These are phyloP conservation scores for Melanotaenia nigrans DNA, from an alignment of 2,797 vertebrate genomes.

Conservation along the genomic window DNA sequence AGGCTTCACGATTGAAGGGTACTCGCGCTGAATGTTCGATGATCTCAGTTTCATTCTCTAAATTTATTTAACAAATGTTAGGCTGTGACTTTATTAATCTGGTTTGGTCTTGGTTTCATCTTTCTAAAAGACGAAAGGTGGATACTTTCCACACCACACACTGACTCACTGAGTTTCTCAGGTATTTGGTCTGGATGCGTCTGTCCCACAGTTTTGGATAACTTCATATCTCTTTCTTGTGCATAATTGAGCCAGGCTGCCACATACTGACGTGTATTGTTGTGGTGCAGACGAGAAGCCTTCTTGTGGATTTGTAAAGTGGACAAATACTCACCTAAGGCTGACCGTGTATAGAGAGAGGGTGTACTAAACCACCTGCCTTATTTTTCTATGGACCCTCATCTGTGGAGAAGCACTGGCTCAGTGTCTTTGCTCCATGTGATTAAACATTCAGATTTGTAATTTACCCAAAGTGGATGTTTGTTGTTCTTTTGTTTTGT, in stretches of 20 bases:
- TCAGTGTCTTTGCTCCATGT: slow-evolving; percentile 59
- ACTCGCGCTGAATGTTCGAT: slow-evolving; percentile 39
- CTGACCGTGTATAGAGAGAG: slow-evolving; percentile 35
- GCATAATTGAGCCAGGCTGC: slow-evolving; percentile 62
- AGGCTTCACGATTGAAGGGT: slow-evolving; percentile 30
- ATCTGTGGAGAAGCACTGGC: slow-evolving; percentile 50
- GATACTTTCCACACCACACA: slow-evolving; percentile 28
- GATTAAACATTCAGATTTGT: slow-evolving; percentile 69
- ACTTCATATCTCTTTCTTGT: slow-evolving; percentile 32
- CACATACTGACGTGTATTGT: slow-evolving; percentile 33
- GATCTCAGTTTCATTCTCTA: slow-evolving; percentile 11
- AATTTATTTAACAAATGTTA: neutral
- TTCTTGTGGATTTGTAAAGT: slow-evolving; percentile 28
- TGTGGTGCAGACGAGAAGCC: slow-evolving; percentile 29
- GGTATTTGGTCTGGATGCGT: slow-evolving; percentile 48
- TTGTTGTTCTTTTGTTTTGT: slow-evolving; percentile 52
- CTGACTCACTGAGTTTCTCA: slow-evolving; percentile 59
- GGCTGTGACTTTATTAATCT: slow-evolving; percentile 7
- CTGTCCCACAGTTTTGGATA: slow-evolving; percentile 23
- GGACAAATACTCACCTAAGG: slow-evolving; percentile 27
- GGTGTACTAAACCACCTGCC: slow-evolving; percentile 49
- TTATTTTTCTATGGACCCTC: slow-evolving; percentile 62
- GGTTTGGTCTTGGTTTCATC: slow-evolving; percentile 7
- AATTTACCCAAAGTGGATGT: slow-evolving; percentile 65
- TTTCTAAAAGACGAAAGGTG: slow-evolving; percentile 11